Percentiles rank a stretch among this genome's conserved stretches.
Evolutionary conservation across 2,113 vertebrate species (phyloP).

Genomic region (Bujurquina vittata): DNA sequence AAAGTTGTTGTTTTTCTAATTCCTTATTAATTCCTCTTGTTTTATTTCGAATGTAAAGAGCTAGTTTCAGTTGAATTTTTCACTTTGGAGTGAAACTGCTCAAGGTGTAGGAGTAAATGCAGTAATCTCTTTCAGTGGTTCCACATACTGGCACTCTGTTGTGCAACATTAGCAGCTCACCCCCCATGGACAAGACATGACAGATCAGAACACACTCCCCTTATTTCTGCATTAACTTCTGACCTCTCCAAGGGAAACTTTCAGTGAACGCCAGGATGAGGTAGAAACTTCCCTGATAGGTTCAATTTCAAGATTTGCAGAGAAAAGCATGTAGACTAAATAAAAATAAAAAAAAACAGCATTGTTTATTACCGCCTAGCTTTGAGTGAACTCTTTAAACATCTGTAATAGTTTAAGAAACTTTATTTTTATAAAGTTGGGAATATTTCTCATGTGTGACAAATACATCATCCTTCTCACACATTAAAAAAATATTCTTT

Average conservation of each 20-base stretch:
- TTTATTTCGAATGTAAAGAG: neutral
- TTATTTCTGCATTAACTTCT: neutral
- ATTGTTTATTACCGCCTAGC: rapidly evolving
- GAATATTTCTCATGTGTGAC: too few relatives aligned
- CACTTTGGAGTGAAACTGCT: slow-evolving; percentile 9
- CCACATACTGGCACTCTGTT: slow-evolving; percentile 34
- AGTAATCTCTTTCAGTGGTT: slow-evolving; percentile 8
- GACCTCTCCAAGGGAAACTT: slow-evolving; percentile 16
- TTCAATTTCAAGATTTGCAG: neutral
- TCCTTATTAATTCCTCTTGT: neutral
- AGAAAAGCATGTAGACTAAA: neutral
- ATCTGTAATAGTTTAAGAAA: too few relatives aligned
- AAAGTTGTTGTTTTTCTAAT: too few relatives aligned
- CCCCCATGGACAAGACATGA: slow-evolving; percentile 50
- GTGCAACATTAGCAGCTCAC: slow-evolving; percentile 44
- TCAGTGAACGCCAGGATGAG: neutral
- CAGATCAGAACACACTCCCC: slow-evolving; percentile 41
- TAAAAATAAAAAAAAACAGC: too few relatives aligned
- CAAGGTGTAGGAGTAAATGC: slow-evolving; percentile 30
- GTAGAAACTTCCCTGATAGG: neutral
- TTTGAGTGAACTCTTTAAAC: neutral
- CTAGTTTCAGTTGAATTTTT: neutral
- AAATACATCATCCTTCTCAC: too few relatives aligned
- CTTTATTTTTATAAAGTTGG: too few relatives aligned
- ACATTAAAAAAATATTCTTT: too few relatives aligned